Base-by-base conservation (phyloP, 2,113 vertebrate genomes). In the Xyrauchen texanus region DNA sequence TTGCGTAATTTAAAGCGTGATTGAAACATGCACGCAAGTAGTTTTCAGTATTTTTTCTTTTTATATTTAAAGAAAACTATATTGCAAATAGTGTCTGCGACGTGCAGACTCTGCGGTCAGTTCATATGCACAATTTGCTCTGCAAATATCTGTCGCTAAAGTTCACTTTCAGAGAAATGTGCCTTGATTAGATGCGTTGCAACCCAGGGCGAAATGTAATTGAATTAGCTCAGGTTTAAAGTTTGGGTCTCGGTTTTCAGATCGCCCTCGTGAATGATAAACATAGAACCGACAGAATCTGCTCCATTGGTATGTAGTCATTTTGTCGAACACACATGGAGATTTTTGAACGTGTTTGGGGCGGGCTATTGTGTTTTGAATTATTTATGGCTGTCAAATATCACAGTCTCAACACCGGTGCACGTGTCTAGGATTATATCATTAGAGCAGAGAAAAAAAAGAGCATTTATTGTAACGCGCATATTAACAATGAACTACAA, bases 201-300 rank as follows among this genome's bases (percentile, higher is more conserved):
- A 81, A 77, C 73, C 68, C 69, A 46, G 16, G 63, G 69, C 63
- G 11, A 62, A 52, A 12, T 73, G 62, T 78, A 74, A 68, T 73
- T 68, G 60, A 74, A 82, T 78, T 55, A 77, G 21, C 46, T 62
- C 55, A 12, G 47, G 68, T 68, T 73, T 73, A 6, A 73, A 45
- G 21, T 51, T 9, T 55, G 52, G 51, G 45, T 74, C 58, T 74
- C 7, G 45, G 49, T 74, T 74, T 74, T 63, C 58, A 7, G 46
- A 42, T 46, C 34, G 11, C 58, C 71, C 58, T 74, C 58, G 71
- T 74, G 45, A 62, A 74, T 51, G 10, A 62, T 62, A 74, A 34
- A 74, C 58, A 74, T 3, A 62, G 16, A 61, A 1, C 46, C 71
- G 15, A 21, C 15, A 74, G 8, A 49, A 62, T 9, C 57, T 9